Evolutionary conservation across 2,888 invertebrate species (phyloP).

Genomic region (Scaptomyza caliginosa): DNA sequence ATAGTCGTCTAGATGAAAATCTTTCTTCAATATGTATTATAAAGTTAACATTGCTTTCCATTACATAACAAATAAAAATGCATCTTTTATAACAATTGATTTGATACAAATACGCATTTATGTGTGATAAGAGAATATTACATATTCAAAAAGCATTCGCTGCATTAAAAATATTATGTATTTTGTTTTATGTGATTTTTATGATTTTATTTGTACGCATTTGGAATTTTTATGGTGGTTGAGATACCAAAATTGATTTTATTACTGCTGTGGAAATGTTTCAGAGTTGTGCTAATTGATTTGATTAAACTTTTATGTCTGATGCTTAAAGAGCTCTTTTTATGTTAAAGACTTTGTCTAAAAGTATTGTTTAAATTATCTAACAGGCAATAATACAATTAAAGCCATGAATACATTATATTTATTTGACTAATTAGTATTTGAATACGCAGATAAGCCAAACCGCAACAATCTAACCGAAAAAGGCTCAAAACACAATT

Average conservation of each 20-base stretch:
- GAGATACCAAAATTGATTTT: slow-evolving; percentile 1
- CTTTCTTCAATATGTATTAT: not conserved
- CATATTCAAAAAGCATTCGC: slow-evolving; percentile 1
- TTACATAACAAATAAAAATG: not conserved
- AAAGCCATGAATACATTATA: not conserved
- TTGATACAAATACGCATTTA: not conserved
- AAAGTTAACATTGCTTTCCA: not conserved
- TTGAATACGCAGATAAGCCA: not conserved
- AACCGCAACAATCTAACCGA: slow-evolving; percentile 9
- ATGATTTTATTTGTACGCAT: slow-evolving; percentile 9
- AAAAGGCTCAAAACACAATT: not conserved
- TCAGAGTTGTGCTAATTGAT: slow-evolving; percentile 2
- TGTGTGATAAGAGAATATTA: not conserved
- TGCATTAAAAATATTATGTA: not conserved
- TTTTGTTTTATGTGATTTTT: slow-evolving; percentile 5
- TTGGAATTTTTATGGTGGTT: slow-evolving; percentile 4
- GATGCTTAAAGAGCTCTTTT: not conserved
- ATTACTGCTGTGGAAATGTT: not conserved
- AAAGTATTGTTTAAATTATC: not conserved
- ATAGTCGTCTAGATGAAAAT: too few relatives aligned
- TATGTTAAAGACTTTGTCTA: too few relatives aligned
- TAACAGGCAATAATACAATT: not conserved
- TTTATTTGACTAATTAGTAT: not conserved
- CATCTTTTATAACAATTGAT: not conserved
- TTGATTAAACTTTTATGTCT: not conserved